A percentile compares a stretch with the other conserved stretches of the same genome.
phyloP scores from a whole-genome alignment of 2,888 invertebrate genomes.

The Sisyra nigra region DNA sequence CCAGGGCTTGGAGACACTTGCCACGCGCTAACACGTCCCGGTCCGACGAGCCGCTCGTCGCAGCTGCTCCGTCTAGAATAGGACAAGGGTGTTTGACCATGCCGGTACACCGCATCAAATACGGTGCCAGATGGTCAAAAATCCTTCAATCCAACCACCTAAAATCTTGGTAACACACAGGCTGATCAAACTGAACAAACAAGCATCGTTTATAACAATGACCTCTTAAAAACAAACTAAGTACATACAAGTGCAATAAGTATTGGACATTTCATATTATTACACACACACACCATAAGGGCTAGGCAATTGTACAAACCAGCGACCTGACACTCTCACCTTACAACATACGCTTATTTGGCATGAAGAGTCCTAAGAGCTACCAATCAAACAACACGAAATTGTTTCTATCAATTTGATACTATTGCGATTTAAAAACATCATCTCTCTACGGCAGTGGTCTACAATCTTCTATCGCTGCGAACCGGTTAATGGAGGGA shows the following conservation, averaged over 20 bases:
- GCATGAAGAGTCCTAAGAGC: too few relatives aligned
- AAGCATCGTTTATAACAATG: slow-evolving; percentile 3
- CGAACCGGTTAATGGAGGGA: too few relatives aligned
- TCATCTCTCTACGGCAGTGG: too few relatives aligned
- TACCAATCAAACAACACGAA: too few relatives aligned
- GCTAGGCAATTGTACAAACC: not conserved
- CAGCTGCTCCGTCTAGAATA: slow-evolving; percentile 27
- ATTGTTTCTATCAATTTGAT: too few relatives aligned
- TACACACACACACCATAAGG: too few relatives aligned
- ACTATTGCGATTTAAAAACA: too few relatives aligned
- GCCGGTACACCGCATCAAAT: slow-evolving; percentile 7
- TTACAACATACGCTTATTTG: not conserved
- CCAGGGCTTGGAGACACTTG: slow-evolving; percentile 99
- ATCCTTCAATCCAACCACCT: slow-evolving; percentile 42
- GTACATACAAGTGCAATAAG: slow-evolving; percentile 10
- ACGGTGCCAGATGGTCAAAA: slow-evolving; percentile 43
- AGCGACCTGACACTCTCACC: too few relatives aligned
- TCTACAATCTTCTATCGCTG: too few relatives aligned
- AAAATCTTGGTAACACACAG: slow-evolving; percentile 26
- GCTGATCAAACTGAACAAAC: slow-evolving; percentile 15
- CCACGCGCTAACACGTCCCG: slow-evolving; percentile 95
- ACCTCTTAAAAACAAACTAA: not conserved
- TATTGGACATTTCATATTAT: slow-evolving; percentile 11
- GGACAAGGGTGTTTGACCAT: slow-evolving; percentile 65
- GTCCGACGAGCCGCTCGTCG: slow-evolving; percentile 51